Conservation (phyloP, 2,888 invertebrate genomes). For the Pinctada fucata region DNA sequence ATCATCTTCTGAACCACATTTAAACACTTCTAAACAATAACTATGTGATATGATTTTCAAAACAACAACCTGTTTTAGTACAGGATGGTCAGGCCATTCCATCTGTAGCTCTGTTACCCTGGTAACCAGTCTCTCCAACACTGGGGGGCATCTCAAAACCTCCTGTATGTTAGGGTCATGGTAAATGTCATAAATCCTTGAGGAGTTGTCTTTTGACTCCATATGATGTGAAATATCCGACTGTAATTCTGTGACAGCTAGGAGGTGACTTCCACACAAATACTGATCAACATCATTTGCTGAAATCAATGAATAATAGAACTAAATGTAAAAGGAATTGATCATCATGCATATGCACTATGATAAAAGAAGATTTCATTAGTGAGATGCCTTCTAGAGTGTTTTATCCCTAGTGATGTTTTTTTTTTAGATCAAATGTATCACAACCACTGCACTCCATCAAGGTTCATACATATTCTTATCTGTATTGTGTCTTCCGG, state of each 20-base stretch:
- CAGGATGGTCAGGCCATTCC: conserved; percentile 95
- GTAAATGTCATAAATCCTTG: conserved; percentile 83
- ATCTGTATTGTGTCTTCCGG: too few species aligned
- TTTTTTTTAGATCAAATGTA: too few species aligned
- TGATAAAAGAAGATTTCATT: too few species aligned
- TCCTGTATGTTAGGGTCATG: conserved; percentile 89
- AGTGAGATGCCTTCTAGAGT: too few species aligned
- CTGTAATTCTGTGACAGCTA: conserved; percentile 10
- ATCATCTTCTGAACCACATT: too few species aligned
- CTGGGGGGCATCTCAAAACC: conserved; percentile 84
- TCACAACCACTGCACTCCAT: too few species aligned
- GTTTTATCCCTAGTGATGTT: too few species aligned
- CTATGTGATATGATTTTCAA: too few species aligned
- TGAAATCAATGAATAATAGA: background rate
- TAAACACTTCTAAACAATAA: too few species aligned
- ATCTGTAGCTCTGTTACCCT: conserved; percentile 81
- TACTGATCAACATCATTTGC: background rate
- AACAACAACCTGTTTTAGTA: conserved; percentile 83
- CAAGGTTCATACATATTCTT: too few species aligned
- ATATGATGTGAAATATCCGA: background rate
- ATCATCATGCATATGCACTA: too few species aligned
- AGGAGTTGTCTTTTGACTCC: background rate
- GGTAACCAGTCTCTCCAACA: conserved; percentile 83
- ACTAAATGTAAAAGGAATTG: background rate
- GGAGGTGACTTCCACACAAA: conserved; percentile 44